Conservation (phyloP, 2,888 invertebrate genomes). For the Polydrusus cervinus region DNA sequence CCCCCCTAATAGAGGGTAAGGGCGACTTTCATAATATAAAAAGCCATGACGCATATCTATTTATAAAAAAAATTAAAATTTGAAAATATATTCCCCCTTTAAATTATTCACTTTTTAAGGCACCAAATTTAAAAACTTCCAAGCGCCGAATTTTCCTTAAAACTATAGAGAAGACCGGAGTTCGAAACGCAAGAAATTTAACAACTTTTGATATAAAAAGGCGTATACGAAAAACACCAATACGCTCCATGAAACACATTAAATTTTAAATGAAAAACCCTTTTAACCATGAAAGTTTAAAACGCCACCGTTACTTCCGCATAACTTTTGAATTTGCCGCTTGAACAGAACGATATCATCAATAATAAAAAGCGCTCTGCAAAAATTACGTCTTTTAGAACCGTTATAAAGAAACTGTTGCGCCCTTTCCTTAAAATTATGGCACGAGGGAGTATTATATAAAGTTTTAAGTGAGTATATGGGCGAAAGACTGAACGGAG, state of each 20-base stretch:
- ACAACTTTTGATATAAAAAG: background rate
- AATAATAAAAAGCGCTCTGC: slow-evolving; percentile 42
- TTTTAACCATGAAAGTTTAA: slow-evolving; percentile 26
- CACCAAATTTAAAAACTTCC: too few species aligned
- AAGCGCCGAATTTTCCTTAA: too few species aligned
- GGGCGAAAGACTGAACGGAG: slow-evolving; percentile 12
- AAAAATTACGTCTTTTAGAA: slow-evolving; percentile 39
- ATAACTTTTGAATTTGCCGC: slow-evolving; percentile 41
- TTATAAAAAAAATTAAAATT: too few species aligned
- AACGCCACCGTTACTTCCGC: slow-evolving; percentile 26
- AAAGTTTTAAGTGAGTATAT: slow-evolving; percentile 26
- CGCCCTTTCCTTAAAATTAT: slow-evolving; percentile 37
- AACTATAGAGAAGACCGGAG: too few species aligned
- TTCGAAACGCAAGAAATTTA: too few species aligned
- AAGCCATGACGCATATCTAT: too few species aligned
- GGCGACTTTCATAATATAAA: too few species aligned
- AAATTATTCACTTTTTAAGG: too few species aligned
- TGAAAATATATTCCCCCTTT: too few species aligned
- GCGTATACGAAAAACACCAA: background rate
- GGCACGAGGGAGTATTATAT: slow-evolving; percentile 9
- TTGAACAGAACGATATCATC: slow-evolving; percentile 42
- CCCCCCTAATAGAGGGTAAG: too few species aligned
- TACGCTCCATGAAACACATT: slow-evolving; percentile 22
- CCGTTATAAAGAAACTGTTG: slow-evolving; percentile 48
- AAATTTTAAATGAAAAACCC: slow-evolving; percentile 40